phyloP scores from a whole-genome alignment of 2,888 invertebrate genomes.

The Aporophyla lueneburgensis region DNA sequence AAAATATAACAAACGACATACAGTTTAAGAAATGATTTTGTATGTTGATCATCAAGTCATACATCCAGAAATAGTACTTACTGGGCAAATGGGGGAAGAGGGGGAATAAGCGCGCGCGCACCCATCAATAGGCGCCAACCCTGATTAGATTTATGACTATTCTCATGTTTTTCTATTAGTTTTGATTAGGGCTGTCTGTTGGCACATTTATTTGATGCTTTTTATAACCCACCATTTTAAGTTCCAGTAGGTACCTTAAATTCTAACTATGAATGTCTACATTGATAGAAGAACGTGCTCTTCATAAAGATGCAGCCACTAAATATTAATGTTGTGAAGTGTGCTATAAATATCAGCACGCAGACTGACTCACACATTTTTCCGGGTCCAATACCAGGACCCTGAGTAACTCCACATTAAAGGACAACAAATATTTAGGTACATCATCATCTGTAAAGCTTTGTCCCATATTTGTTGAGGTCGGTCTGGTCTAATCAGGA shows the following conservation, averaged over 20 bases:
- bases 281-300: constrained; percentile 26
- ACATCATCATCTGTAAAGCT: too few relatives aligned
- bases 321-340: constrained; percentile 44
- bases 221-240: not conserved
- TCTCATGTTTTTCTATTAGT: constrained; percentile 75
- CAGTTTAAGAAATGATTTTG: constrained; percentile 47
- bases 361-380: constrained; percentile 21
- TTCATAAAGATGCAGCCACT: constrained; percentile 47
- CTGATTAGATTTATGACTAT: constrained; percentile 81
- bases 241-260: constrained; percentile 7
- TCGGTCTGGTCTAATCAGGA: too few relatives aligned
- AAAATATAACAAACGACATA: constrained; percentile 45
- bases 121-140: constrained; percentile 70
- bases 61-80: constrained; percentile 50
- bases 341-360: constrained; percentile 42
- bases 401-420: not conserved
- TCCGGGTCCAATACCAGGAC: constrained; percentile 21
- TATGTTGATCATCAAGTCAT: constrained; percentile 54
- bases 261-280: constrained; percentile 10
- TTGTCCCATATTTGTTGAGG: too few relatives aligned
- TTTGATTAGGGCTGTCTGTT: constrained; percentile 73
- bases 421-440: not conserved
- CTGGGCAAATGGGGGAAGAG: constrained; percentile 1
- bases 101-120: constrained; percentile 12
- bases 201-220: constrained; percentile 7